Percentiles rank a stretch among this genome's conserved stretches.
These are phyloP conservation scores for Colletes gigas DNA, from an alignment of 1,140 invertebrate genomes.

Conservation along the genomic window DNA sequence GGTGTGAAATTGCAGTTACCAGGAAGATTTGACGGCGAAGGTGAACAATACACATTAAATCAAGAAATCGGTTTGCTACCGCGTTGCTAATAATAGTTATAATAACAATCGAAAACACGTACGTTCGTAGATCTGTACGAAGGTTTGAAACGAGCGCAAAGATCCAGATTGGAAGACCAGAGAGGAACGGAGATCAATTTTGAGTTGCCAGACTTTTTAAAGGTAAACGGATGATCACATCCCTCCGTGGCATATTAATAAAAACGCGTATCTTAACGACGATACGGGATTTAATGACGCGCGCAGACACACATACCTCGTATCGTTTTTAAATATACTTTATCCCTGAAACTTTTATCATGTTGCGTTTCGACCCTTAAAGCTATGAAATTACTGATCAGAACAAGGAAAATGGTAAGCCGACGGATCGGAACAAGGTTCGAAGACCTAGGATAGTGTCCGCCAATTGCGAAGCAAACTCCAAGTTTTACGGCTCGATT, in stretches of 20 bases:
- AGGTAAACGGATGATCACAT: slow-evolving; percentile 76
- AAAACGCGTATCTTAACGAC: background rate
- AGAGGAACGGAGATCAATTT: slow-evolving; percentile 91
- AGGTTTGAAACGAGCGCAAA: slow-evolving; percentile 88
- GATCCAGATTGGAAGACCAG: slow-evolving; percentile 89
- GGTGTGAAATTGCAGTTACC: slow-evolving; percentile 86
- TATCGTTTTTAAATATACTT: slow-evolving; percentile 23
- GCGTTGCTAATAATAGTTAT: slow-evolving; percentile 18
- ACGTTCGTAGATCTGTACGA: slow-evolving; percentile 85
- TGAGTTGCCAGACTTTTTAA: slow-evolving; percentile 90
- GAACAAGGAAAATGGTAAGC: slow-evolving; percentile 79
- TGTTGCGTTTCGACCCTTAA: slow-evolving; percentile 54
- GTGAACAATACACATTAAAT: slow-evolving; percentile 73
- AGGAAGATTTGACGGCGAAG: slow-evolving; percentile 86
- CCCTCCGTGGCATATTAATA: background rate
- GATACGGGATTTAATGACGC: background rate
- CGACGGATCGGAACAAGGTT: slow-evolving; percentile 72
- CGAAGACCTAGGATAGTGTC: slow-evolving; percentile 69
- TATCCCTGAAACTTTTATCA: slow-evolving; percentile 42
- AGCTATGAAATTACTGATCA: slow-evolving; percentile 67
- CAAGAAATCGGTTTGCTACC: background rate
- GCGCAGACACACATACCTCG: background rate
- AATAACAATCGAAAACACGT: slow-evolving; percentile 1
- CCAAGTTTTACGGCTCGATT: slow-evolving; percentile 76
- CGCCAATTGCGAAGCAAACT: slow-evolving; percentile 68